phyloP scores from a whole-genome alignment of 2,797 vertebrate genomes.

The Odontamblyopus rebecca region DNA sequence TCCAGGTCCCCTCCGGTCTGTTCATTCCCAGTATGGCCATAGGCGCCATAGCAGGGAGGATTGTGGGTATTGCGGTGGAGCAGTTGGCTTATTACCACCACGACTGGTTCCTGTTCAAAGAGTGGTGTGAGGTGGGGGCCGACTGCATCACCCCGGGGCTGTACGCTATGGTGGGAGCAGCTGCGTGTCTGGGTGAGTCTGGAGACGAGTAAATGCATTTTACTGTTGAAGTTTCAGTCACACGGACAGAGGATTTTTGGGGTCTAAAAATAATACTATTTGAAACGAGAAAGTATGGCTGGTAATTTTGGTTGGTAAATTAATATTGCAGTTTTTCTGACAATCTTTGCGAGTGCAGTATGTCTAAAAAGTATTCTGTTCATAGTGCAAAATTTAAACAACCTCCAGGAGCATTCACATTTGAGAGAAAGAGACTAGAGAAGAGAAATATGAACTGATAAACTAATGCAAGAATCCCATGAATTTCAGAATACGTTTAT shows the following conservation, averaged over 20 bases:
- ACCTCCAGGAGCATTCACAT: no score
- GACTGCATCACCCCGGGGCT: conserved; percentile 98
- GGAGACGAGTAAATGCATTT: no score
- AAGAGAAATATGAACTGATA: no score
- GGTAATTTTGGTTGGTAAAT: no score
- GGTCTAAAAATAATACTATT: not conserved
- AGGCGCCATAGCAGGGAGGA: conserved; percentile 96
- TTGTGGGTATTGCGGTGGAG: conserved; percentile 96
- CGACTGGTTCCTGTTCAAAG: conserved; percentile 97
- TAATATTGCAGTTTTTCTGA: no score
- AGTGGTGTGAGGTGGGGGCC: conserved; percentile 98
- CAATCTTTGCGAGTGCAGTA: no score
- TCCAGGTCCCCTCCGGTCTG: conserved; percentile 92
- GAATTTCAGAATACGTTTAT: no score
- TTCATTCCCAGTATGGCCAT: conserved; percentile 99
- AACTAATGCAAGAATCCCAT: no score
- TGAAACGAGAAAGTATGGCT: no score
- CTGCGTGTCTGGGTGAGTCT: conserved; percentile 91
- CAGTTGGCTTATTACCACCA: conserved; percentile 97
- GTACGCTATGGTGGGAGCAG: conserved; percentile 98
- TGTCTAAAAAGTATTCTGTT: no score
- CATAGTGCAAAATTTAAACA: no score
- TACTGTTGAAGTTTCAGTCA: not conserved
- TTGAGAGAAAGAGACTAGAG: no score
- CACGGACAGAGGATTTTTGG: not conserved